Evolutionary conservation across 2,888 invertebrate species (phyloP), one percentile per base, ranked within the genome.

Genomic region (Oxyteleia sp.): DNA sequence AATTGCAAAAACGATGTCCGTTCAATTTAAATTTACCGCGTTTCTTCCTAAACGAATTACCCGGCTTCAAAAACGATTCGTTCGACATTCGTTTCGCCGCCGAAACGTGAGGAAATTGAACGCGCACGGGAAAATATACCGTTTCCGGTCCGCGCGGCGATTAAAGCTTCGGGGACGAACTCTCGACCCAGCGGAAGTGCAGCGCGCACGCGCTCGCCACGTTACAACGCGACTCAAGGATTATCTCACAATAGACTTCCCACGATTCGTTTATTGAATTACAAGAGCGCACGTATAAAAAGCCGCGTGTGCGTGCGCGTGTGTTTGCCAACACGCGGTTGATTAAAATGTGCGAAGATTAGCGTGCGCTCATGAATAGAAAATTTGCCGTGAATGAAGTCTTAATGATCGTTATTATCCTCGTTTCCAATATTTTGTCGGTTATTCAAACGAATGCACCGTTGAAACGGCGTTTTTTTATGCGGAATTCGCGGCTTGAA

Each of bases 221-320:
- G 79, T 84, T 83, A 80, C 80, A 80, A 68, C 53, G 76, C 82
- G 64, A 53, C 85, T 83, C 81, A 79, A 84, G 89, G 88, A 89
- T 90, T 89, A 89, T 89, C 88, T 87, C 87, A 89, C 88, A 90
- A 89, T 90, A 86, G 85, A 84, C 87, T 90, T 90, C 88, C 89
- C 89, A 89, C 90, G 89, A 89, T 89, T 89, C 81, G 74, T 83
- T 83, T 83, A 83, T 85, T 78, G 74, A 85, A 85, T 85, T 85
- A 83, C 68, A 53, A 57, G 78, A 55, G 71, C 47, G 55, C 26
- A 63, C 61, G 23, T 55, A 66, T 49, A 71, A 82, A 82, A 82
- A 64, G 69, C 55, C 49, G 45, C 10, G 29, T 23, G n/a, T 35
- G 0, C 32, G 15, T 16, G 35, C 20, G 29, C 29, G 78, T 29